Percentiles rank a stretch among this genome's conserved stretches.
These are phyloP conservation scores for Busseola fusca DNA, from an alignment of 2,888 invertebrate genomes.

Conservation along the genomic window DNA sequence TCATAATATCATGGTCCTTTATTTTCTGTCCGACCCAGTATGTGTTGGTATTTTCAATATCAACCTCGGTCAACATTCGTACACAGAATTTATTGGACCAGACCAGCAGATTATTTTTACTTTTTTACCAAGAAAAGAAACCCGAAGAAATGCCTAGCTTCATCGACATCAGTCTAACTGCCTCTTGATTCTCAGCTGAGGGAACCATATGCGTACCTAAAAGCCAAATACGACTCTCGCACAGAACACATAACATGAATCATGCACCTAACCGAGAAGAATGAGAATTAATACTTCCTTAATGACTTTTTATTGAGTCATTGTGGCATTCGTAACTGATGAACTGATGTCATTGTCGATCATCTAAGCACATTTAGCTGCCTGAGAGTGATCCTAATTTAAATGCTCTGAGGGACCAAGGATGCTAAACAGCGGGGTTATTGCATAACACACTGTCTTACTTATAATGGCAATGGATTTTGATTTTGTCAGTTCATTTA, in stretches of 20 bases:
- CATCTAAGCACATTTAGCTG: conserved; percentile 30
- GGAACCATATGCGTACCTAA: not conserved
- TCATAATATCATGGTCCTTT: not conserved
- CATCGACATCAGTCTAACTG: too few species aligned
- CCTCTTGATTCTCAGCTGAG: not conserved
- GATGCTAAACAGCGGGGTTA: not conserved
- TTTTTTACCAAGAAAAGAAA: not conserved
- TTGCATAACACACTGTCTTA: not conserved
- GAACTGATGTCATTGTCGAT: conserved; percentile 49
- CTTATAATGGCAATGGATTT: not conserved
- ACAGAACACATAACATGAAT: conserved; percentile 32
- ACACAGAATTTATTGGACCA: not conserved
- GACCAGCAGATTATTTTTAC: too few species aligned
- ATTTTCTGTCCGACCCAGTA: not conserved
- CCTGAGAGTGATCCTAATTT: conserved; percentile 5
- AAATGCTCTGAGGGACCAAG: not conserved
- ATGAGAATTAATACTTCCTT: conserved; percentile 39
- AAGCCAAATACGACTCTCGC: conserved; percentile 5
- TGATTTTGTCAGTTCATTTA: not conserved
- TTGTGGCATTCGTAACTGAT: conserved; percentile 25
- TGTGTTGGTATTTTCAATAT: not conserved
- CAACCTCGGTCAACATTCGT: not conserved
- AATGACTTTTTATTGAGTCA: conserved; percentile 45
- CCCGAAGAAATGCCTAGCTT: not conserved
- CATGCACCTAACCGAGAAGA: conserved; percentile 33